These are phyloP conservation scores for Porphyrio hochstetteri DNA, from an alignment of 2,113 vertebrate genomes.

Conservation along the genomic window DNA sequence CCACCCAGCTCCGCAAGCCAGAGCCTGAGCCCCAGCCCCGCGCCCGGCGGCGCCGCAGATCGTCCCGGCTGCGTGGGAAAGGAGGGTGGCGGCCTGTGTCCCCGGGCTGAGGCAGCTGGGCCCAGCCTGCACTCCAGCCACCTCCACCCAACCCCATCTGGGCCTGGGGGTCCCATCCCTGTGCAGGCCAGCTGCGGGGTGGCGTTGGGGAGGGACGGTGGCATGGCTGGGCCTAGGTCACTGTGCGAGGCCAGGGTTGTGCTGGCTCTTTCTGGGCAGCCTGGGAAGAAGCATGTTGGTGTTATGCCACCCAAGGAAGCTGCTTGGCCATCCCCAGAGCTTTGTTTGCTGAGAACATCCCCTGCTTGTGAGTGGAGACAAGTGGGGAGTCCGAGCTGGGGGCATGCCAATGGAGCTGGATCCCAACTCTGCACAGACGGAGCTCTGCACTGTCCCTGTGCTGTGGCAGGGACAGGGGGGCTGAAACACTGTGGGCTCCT, in stretches of 20 bases:
- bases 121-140: accelerated
- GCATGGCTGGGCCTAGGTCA: accelerated
- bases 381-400: too few species aligned
- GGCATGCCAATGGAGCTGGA: accelerated
- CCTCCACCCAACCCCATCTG: accelerated
- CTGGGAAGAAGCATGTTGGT: not conserved
- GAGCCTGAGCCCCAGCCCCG: not conserved
- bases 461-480: not conserved
- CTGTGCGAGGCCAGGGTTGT: accelerated
- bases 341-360: accelerated
- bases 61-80: not conserved
- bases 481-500: accelerated
- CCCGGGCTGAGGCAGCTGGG: accelerated
- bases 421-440: accelerated
- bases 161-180: accelerated
- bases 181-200: accelerated
- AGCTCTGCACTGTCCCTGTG: not conserved
- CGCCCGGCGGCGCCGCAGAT: not conserved
- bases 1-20: not conserved
- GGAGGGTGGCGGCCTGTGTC: accelerated
- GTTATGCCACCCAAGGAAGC: not conserved
- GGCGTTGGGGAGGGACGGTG: not conserved
- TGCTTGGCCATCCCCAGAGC: not conserved
- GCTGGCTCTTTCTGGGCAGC: not conserved
- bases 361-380: accelerated